These are phyloP conservation scores for Acrossocheilus fasciatus DNA, from an alignment of 2,797 vertebrate genomes.

Conservation along the genomic window DNA sequence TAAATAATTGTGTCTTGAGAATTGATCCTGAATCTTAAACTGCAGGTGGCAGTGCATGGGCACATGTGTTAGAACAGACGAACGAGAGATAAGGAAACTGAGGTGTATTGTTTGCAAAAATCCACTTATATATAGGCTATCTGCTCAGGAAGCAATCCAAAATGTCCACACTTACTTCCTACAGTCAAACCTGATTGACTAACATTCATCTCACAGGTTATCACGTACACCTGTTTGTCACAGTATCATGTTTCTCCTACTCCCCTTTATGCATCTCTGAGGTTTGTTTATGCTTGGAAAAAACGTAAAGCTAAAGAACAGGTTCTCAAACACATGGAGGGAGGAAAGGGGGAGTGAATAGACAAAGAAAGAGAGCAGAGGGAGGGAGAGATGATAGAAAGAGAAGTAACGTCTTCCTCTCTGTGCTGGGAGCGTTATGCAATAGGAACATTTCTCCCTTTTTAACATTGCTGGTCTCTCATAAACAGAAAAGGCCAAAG, in stretches of 20 bases:
- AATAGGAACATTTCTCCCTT: background rate
- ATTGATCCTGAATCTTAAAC: background rate
- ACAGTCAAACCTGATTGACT: background rate
- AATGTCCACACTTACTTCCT: background rate
- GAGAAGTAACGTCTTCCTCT: background rate
- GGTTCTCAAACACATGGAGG: background rate
- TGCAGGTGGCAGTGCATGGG: background rate
- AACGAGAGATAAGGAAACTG: background rate
- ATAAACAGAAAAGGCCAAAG: conserved; percentile 16
- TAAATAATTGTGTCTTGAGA: background rate
- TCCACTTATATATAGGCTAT: background rate
- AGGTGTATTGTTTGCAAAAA: background rate
- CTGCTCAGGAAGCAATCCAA: background rate
- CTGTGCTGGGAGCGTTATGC: conserved; percentile 5
- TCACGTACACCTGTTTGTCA: background rate
- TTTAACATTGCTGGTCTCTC: background rate
- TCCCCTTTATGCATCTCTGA: background rate
- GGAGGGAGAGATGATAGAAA: background rate
- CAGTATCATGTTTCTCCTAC: background rate
- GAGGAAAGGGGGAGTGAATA: background rate
- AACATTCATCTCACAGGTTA: background rate
- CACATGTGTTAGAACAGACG: background rate
- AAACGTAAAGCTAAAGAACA: conserved; percentile 8
- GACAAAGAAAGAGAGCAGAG: background rate
- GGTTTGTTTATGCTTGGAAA: background rate